A percentile compares a stretch with the other conserved stretches of the same genome.
Evolutionary conservation across 2,113 vertebrate species (phyloP).

Genomic region (Malurus elegans): DNA sequence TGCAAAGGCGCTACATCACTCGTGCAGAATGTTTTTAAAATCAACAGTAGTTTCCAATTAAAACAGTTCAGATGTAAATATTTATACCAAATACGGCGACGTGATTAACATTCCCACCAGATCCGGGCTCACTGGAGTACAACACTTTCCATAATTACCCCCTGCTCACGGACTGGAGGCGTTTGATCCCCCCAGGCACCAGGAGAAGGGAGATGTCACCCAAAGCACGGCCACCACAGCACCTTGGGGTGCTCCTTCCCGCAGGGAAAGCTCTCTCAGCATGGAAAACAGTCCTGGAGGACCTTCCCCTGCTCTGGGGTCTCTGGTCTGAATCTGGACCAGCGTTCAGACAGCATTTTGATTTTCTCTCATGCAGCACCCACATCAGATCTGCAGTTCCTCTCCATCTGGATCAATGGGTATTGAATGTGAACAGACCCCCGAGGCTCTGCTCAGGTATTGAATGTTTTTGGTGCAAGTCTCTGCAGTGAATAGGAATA

Average conservation of each 20-base stretch:
- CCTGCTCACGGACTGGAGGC: neutral
- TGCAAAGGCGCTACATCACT: constrained; percentile 6
- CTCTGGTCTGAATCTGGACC: neutral
- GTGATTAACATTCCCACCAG: constrained; percentile 30
- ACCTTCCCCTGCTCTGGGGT: neutral
- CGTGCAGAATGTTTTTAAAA: constrained; percentile 47
- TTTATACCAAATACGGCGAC: constrained; percentile 25
- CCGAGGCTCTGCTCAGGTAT: neutral
- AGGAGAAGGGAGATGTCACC: neutral
- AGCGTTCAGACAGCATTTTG: neutral
- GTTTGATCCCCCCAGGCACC: neutral
- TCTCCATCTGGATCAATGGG: neutral
- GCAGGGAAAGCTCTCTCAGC: neutral
- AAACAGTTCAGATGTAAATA: constrained; percentile 42
- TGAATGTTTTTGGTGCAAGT: neutral
- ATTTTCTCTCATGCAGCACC: neutral
- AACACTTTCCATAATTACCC: neutral
- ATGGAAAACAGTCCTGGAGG: accelerated
- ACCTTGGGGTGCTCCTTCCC: neutral
- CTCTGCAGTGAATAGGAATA: constrained; percentile 23
- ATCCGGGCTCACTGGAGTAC: neutral
- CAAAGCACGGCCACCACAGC: neutral
- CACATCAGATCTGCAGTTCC: neutral
- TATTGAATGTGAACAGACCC: neutral
- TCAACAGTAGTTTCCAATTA: constrained; percentile 54